phyloP scores from a whole-genome alignment of 2,888 invertebrate species.

The Dasypogon diadema region DNA sequence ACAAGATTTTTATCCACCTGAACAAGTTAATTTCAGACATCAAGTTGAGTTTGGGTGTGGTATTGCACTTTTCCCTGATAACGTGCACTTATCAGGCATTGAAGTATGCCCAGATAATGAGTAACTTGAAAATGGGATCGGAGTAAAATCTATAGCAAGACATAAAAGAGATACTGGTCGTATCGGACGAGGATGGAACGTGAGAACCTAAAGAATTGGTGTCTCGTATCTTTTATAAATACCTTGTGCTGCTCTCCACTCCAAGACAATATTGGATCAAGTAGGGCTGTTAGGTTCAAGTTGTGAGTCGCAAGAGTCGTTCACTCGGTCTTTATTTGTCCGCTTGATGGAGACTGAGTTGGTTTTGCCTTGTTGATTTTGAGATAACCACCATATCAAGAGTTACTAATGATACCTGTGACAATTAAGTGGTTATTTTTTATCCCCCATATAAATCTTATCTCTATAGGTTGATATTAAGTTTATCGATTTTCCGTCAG shows the following conservation, averaged over 20 bases:
- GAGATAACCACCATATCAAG: not conserved
- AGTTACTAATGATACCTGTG: not conserved
- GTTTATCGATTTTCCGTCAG: too few species aligned
- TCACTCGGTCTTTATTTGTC: not conserved
- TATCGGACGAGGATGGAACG: too few species aligned
- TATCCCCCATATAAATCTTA: too few species aligned
- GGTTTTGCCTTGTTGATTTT: not conserved
- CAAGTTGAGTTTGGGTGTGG: not conserved
- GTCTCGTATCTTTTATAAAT: not conserved
- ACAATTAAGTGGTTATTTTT: too few species aligned
- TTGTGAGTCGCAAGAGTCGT: not conserved
- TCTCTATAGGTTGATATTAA: too few species aligned
- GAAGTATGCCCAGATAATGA: not conserved
- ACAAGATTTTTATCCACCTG: not conserved
- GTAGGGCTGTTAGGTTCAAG: not conserved
- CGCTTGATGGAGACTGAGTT: not conserved
- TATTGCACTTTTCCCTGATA: not conserved
- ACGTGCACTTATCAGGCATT: not conserved
- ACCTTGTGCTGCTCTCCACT: not conserved
- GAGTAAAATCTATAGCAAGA: too few species aligned
- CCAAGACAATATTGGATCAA: slow-evolving; percentile 3
- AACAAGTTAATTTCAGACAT: too few species aligned
- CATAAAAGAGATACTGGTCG: too few species aligned
- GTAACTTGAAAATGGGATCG: too few species aligned
- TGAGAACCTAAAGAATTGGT: not conserved